These are phyloP conservation scores for Drosophila ogumai DNA, from an alignment of 1,140 invertebrate genomes.

Conservation along the genomic window DNA sequence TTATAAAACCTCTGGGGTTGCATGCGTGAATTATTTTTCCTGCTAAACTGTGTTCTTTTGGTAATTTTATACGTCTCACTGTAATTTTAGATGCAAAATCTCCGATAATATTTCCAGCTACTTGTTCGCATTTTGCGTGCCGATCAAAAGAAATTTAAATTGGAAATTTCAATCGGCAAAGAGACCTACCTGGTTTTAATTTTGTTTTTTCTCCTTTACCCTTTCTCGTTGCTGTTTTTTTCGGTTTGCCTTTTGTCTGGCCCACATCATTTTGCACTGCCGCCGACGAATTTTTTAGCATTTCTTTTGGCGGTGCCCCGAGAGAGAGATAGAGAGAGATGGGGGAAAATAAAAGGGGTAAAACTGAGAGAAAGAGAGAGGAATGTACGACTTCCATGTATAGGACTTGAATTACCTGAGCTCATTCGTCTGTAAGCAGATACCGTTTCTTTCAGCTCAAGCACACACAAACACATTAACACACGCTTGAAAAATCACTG, in stretches of 20 bases:
- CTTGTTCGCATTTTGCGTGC: slow-evolving; percentile 55
- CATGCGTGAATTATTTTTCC: slow-evolving; percentile 21
- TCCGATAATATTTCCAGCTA: slow-evolving; percentile 45
- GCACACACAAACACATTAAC: slow-evolving; percentile 23
- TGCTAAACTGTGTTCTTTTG: slow-evolving; percentile 17
- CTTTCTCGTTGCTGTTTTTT: neutral
- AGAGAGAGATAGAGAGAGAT: neutral
- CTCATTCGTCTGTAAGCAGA: slow-evolving; percentile 74
- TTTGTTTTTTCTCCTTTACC: neutral
- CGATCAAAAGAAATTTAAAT: slow-evolving; percentile 67
- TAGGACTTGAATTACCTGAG: slow-evolving; percentile 75
- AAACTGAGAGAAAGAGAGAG: slow-evolving; percentile 9
- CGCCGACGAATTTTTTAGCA: slow-evolving; percentile 3
- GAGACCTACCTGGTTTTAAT: slow-evolving; percentile 63
- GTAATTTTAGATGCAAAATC: slow-evolving; percentile 72
- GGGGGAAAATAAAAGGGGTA: slow-evolving; percentile 3
- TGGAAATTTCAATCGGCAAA: slow-evolving; percentile 52
- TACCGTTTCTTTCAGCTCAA: slow-evolving; percentile 63
- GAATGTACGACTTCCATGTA: slow-evolving; percentile 71
- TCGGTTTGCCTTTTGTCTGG: slow-evolving; percentile 38
- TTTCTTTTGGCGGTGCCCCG: slow-evolving; percentile 12
- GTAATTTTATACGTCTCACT: slow-evolving; percentile 68
- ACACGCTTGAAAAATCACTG: slow-evolving; percentile 38
- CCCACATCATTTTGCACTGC: slow-evolving; percentile 64
- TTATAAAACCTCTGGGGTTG: neutral